Conservation (phyloP, 37 sponge, comb jelly and placozoan genomes). For the Lycopodina hypogea region DNA sequence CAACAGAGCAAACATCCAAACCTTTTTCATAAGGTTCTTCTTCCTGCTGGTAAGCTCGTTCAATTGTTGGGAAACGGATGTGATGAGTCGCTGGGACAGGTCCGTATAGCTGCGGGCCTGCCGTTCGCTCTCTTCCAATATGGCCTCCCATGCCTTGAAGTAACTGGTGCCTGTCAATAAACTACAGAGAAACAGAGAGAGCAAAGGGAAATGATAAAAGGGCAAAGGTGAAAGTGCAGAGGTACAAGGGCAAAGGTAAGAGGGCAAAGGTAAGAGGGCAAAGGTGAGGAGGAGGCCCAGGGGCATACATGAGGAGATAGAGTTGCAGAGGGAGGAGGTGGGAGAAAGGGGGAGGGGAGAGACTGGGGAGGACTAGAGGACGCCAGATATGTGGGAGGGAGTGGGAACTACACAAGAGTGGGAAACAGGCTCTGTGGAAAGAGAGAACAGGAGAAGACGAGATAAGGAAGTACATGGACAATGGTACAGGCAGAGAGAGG, state of each 20-base stretch:
- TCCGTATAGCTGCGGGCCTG: constrained; percentile 38
- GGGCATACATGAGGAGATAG: neutral
- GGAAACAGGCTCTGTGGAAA: too few species aligned
- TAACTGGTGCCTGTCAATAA: constrained; percentile 5
- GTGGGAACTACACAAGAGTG: too few species aligned
- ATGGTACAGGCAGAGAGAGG: too few species aligned
- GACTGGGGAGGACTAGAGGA: neutral
- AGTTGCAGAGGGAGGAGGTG: neutral
- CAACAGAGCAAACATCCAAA: too few species aligned
- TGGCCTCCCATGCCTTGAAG: constrained; percentile 53
- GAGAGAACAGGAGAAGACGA: too few species aligned
- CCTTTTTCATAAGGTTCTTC: constrained; percentile 55
- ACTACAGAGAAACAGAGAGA: constrained; percentile 11
- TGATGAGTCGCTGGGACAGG: constrained; percentile 7
- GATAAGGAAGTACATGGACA: too few species aligned
- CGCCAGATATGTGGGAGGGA: too few species aligned
- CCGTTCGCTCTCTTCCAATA: constrained; percentile 35
- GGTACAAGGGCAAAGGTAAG: neutral
- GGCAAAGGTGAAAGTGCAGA: neutral
- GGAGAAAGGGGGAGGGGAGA: neutral
- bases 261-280: neutral
- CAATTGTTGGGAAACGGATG: constrained; percentile 27
- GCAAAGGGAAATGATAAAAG: neutral
- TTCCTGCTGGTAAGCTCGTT: constrained; percentile 36
- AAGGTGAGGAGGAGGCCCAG: neutral